Conservation (phyloP, 2,797 vertebrate genomes). For the Gobio occitaniae region DNA sequence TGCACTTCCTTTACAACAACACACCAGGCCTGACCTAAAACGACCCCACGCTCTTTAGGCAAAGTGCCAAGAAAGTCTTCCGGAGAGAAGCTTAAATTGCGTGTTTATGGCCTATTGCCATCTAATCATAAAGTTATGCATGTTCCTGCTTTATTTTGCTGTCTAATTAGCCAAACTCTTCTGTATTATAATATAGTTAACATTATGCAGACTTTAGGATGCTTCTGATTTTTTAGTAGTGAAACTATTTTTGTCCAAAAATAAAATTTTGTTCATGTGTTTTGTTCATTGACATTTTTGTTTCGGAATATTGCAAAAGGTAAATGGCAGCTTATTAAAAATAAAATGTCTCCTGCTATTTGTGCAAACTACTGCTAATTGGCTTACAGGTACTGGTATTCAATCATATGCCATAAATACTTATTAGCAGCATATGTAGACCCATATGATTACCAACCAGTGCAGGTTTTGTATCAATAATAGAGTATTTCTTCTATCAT, state of each 20-base stretch:
- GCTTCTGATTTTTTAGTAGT: not conserved
- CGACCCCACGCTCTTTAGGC: constrained; percentile 58
- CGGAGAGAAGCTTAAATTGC: constrained; percentile 49
- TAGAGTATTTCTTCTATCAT: not conserved
- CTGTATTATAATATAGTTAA: not conserved
- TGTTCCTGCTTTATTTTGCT: constrained; percentile 28
- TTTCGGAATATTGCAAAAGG: constrained; percentile 36
- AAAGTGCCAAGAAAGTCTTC: constrained; percentile 57
- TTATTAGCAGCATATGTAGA: constrained; percentile 21
- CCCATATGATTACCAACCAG: constrained; percentile 1
- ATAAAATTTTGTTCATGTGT: not conserved
- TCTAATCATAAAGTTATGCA: constrained; percentile 46
- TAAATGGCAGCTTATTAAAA: constrained; percentile 51
- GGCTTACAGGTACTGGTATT: constrained; percentile 34
- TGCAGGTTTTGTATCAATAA: not conserved
- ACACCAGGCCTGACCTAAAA: constrained; percentile 57
- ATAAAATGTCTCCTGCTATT: constrained; percentile 41
- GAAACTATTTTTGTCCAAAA: not conserved
- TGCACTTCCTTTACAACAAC: constrained; percentile 63
- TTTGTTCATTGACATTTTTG: constrained; percentile 28
- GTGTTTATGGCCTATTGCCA: constrained; percentile 40
- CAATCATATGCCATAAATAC: constrained; percentile 48
- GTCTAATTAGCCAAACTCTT: constrained; percentile 24
- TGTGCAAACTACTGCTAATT: constrained; percentile 54
- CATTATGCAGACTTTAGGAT: not conserved